These are phyloP conservation scores for Eulemur macaco DNA, from an alignment of 2,113 vertebrate species.

Conservation along the genomic window DNA sequence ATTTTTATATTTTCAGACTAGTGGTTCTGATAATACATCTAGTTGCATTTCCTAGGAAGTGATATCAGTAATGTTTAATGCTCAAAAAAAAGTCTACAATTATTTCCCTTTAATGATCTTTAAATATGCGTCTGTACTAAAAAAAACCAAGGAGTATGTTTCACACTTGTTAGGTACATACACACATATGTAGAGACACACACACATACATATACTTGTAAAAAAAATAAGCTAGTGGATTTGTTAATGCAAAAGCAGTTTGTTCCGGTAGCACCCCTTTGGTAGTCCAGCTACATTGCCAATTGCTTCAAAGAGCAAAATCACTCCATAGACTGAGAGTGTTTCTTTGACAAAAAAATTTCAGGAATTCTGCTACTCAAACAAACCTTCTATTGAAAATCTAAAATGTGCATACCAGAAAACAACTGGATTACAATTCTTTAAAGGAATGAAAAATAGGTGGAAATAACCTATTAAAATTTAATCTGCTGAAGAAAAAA, in stretches of 20 bases:
- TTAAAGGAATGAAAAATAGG: conserved; percentile 32
- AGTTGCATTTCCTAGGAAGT: conserved; percentile 36
- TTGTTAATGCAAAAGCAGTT: conserved; percentile 17
- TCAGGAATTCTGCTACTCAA: conserved; percentile 56
- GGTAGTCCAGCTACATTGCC: neutral
- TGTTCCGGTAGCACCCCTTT: neutral
- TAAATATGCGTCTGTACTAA: conserved; percentile 20
- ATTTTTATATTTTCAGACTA: conserved; percentile 37
- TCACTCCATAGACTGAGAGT: neutral
- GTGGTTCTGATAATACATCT: conserved; percentile 51
- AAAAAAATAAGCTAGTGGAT: neutral
- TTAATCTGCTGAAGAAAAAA: neutral
- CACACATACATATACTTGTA: neutral
- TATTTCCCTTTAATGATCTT: conserved; percentile 51
- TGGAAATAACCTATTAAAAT: neutral
- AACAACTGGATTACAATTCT: conserved; percentile 12
- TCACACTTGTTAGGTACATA: neutral
- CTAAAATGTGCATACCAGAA: conserved; percentile 42
- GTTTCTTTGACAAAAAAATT: conserved; percentile 30
- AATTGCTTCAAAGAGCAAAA: conserved; percentile 47
- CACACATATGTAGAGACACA: neutral
- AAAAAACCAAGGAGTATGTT: neutral
- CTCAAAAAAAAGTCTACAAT: conserved; percentile 8
- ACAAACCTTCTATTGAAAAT: conserved; percentile 34
- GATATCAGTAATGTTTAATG: conserved; percentile 15